These are phyloP conservation scores for Argentina silus DNA, from an alignment of 2,797 vertebrate genomes.

Conservation along the genomic window DNA sequence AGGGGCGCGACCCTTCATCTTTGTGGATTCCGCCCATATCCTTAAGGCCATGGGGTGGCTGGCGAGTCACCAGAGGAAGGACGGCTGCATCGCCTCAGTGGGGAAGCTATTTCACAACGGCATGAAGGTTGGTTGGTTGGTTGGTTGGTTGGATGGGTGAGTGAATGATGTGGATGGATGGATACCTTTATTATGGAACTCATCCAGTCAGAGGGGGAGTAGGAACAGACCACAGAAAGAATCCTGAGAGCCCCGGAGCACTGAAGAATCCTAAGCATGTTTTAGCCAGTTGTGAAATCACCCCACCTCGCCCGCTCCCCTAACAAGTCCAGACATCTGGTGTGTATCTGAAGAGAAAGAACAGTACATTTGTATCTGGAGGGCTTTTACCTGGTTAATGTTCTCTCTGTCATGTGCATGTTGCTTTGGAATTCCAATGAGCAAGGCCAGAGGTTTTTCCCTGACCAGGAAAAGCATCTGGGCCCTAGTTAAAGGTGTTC, in stretches of 20 bases:
- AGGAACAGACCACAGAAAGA: too few relatives aligned
- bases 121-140: slow-evolving; percentile 76
- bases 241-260: background rate
- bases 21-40: slow-evolving; percentile 75
- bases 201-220: too few relatives aligned
- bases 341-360: background rate
- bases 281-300: background rate
- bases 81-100: slow-evolving; percentile 82
- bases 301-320: background rate
- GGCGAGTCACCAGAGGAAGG: slow-evolving; percentile 58
- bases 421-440: background rate
- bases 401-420: background rate
- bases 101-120: slow-evolving; percentile 81
- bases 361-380: slow-evolving; percentile 12
- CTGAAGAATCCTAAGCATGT: slow-evolving; percentile 4
- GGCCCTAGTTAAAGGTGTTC: too few relatives aligned
- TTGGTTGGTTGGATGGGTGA: too few relatives aligned
- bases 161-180: too few relatives aligned
- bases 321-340: slow-evolving; percentile 8
- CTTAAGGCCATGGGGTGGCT: slow-evolving; percentile 77
- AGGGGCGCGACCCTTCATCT: slow-evolving; percentile 78
- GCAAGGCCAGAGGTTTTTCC: too few relatives aligned
- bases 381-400: background rate
- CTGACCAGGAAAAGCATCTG: too few relatives aligned
- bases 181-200: too few relatives aligned